Evolutionary conservation across 2,113 vertebrate species (phyloP).

Genomic region (Electrona antarctica): DNA sequence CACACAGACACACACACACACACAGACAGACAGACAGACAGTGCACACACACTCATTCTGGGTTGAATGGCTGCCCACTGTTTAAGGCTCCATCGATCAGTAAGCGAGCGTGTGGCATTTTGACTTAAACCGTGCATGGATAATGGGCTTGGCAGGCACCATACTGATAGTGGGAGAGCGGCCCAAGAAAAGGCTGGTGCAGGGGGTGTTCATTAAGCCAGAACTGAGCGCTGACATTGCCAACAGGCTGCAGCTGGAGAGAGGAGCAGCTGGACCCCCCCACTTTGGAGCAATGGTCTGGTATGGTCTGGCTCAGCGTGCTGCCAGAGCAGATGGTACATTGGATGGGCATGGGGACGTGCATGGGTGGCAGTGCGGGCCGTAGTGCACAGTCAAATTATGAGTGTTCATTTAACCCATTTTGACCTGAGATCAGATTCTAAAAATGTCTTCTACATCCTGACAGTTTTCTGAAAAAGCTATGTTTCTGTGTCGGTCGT

Average conservation of each 20-base stretch:
- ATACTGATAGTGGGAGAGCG: slow-evolving; percentile 50
- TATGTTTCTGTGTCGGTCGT: too few species aligned
- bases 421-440: too few species aligned
- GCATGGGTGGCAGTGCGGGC: slow-evolving; percentile 54
- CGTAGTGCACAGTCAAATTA: slow-evolving; percentile 15
- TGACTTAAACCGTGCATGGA: slow-evolving; percentile 68
- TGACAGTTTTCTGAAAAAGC: too few species aligned
- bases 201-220: slow-evolving; percentile 56
- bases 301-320: slow-evolving; percentile 43
- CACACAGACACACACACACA: neutral
- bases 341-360: slow-evolving; percentile 44
- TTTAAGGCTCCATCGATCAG: slow-evolving; percentile 68
- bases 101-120: slow-evolving; percentile 62
- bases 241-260: slow-evolving; percentile 70
- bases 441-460: too few species aligned
- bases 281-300: slow-evolving; percentile 41
- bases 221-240: slow-evolving; percentile 52
- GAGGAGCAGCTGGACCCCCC: slow-evolving; percentile 57
- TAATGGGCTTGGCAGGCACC: slow-evolving; percentile 64
- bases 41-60: slow-evolving; percentile 12
- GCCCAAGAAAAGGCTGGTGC: slow-evolving; percentile 43
- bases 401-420: too few species aligned
- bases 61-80: slow-evolving; percentile 53
- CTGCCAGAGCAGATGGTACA: slow-evolving; percentile 71
- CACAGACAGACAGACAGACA: neutral